Evolutionary conservation across 2,113 vertebrate genomes (phyloP).

Genomic region (Phaethornis superciliosus): DNA sequence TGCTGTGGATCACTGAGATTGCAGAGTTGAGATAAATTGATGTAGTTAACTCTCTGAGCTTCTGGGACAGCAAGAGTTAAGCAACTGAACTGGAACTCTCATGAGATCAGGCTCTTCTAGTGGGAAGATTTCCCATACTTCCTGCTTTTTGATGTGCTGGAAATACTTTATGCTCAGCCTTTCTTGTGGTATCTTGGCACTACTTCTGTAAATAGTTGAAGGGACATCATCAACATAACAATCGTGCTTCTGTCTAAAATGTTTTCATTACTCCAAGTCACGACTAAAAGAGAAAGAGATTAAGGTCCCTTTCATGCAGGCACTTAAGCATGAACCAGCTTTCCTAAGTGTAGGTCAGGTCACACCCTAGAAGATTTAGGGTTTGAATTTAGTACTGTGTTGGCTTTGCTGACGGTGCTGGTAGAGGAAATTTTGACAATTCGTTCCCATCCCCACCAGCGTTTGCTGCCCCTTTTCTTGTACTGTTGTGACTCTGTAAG

Average conservation of each 20-base stretch:
- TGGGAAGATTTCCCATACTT: conserved; percentile 59
- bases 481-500: neutral
- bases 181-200: conserved; percentile 70
- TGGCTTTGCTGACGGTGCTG: neutral
- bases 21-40: neutral
- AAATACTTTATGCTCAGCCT: conserved; percentile 51
- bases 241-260: conserved; percentile 44
- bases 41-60: neutral
- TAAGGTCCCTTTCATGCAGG: neutral
- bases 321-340: neutral
- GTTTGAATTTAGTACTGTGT: neutral
- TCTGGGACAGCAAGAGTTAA: conserved; percentile 26
- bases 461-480: neutral
- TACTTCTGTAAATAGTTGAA: conserved; percentile 59
- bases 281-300: neutral
- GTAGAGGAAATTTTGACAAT: neutral
- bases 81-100: conserved; percentile 15
- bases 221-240: conserved; percentile 58
- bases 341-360: neutral
- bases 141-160: conserved; percentile 67
- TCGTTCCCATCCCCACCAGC: neutral
- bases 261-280: conserved; percentile 37
- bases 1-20: neutral
- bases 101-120: conserved; percentile 45
- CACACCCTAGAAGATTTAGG: neutral